These are phyloP conservation scores for Omphaloscelis lunosa DNA, from an alignment of 2,888 invertebrate species.

Conservation along the genomic window DNA sequence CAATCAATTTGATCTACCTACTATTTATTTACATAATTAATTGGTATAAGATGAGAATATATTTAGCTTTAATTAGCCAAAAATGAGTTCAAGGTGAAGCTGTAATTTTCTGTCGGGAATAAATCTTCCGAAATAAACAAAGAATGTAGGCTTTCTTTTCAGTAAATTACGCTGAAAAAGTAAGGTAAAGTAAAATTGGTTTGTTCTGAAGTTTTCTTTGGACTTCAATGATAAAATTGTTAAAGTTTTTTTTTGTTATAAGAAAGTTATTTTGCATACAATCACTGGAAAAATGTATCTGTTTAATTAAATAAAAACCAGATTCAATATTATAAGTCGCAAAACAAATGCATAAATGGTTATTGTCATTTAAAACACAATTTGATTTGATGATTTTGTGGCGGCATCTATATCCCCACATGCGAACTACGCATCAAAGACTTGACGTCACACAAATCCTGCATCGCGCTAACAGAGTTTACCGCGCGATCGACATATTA, in stretches of 20 bases:
- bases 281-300: neutral
- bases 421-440: too few relatives aligned
- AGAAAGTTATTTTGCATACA: neutral
- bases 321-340: neutral
- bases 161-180: slow-evolving; percentile 33
- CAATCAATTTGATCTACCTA: slow-evolving; percentile 54
- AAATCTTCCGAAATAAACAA: slow-evolving; percentile 19
- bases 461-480: too few relatives aligned
- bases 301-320: neutral
- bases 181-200: slow-evolving; percentile 6
- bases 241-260: slow-evolving; percentile 4
- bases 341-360: neutral
- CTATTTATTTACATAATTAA: slow-evolving; percentile 62
- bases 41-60: slow-evolving; percentile 50
- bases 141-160: slow-evolving; percentile 20
- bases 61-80: slow-evolving; percentile 34
- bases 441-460: too few relatives aligned
- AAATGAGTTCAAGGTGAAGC: slow-evolving; percentile 31
- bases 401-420: too few relatives aligned
- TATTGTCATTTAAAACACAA: too few relatives aligned
- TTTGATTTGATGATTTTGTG: too few relatives aligned
- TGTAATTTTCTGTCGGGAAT: slow-evolving; percentile 18
- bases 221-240: slow-evolving; percentile 12
- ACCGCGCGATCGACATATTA: too few relatives aligned
- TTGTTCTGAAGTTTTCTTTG: slow-evolving; percentile 11